phyloP scores from a whole-genome alignment of 1,140 invertebrate genomes.

The Caerostris darwini region DNA sequence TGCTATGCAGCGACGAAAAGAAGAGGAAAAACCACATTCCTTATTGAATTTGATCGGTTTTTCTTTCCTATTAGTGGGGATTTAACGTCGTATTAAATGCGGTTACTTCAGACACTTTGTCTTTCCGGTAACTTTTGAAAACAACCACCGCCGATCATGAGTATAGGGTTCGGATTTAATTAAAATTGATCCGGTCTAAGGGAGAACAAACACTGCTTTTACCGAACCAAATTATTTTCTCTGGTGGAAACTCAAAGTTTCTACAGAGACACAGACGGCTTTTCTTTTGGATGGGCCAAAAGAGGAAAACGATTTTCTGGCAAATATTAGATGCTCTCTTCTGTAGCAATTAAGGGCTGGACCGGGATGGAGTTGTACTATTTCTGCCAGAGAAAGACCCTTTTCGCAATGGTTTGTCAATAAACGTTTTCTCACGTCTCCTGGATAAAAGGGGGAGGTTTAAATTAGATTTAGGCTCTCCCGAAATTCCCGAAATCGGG shows the following conservation, averaged over 20 bases:
- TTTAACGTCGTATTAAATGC: slow-evolving; percentile 55
- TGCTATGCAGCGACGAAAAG: slow-evolving; percentile 33
- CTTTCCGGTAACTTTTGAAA: slow-evolving; percentile 54
- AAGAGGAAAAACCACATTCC: slow-evolving; percentile 11
- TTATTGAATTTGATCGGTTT: slow-evolving; percentile 52
- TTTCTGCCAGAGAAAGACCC: slow-evolving; percentile 3
- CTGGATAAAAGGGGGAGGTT: slow-evolving; percentile 38
- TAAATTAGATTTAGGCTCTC: slow-evolving; percentile 43
- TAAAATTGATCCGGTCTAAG: slow-evolving; percentile 52
- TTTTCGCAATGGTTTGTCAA: slow-evolving; percentile 61
- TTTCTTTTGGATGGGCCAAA: slow-evolving; percentile 6
- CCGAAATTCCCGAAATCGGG: background rate
- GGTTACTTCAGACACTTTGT: slow-evolving; percentile 58
- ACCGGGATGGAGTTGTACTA: background rate
- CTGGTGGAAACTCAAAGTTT: slow-evolving; percentile 17
- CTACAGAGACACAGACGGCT: background rate
- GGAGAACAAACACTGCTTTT: slow-evolving; percentile 43
- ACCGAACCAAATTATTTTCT: slow-evolving; percentile 39
- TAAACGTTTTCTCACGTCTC: slow-evolving; percentile 52
- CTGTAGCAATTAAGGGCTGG: slow-evolving; percentile 21
- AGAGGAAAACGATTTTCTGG: slow-evolving; percentile 21
- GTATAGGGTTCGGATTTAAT: slow-evolving; percentile 42
- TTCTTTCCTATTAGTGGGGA: slow-evolving; percentile 56
- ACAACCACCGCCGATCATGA: slow-evolving; percentile 41
- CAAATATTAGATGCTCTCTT: slow-evolving; percentile 47